phyloP scores from a whole-genome alignment of 2,888 invertebrate species.

The Pterostichus niger region DNA sequence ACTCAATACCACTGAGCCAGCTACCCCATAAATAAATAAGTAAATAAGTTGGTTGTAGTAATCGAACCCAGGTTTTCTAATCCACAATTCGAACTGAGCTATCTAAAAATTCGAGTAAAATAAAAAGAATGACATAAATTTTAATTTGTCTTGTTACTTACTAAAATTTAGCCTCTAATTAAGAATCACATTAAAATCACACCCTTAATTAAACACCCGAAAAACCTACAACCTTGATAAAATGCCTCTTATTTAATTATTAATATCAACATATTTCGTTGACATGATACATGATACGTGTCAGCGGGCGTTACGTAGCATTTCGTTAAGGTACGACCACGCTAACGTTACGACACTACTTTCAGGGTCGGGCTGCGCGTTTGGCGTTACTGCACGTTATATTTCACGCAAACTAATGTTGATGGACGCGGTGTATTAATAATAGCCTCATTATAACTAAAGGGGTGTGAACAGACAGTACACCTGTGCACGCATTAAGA shows the following conservation, averaged over 20 bases:
- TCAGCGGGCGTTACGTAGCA: conserved; percentile 33
- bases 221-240: conserved; percentile 4
- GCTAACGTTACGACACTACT: background rate
- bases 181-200: conserved; percentile 30
- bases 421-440: conserved; percentile 63
- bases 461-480: conserved; percentile 50
- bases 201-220: conserved; percentile 7
- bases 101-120: too few relatives aligned
- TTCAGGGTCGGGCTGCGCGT: conserved; percentile 23
- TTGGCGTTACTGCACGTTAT: conserved; percentile 11
- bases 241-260: conserved; percentile 12
- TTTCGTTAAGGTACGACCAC: conserved; percentile 10
- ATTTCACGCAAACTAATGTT: conserved; percentile 59
- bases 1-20: too few relatives aligned
- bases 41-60: too few relatives aligned
- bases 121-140: too few relatives aligned
- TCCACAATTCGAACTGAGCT: too few relatives aligned
- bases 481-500: conserved; percentile 48
- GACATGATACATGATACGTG: conserved; percentile 54
- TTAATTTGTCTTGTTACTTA: background rate
- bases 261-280: conserved; percentile 46
- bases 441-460: conserved; percentile 55
- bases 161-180: conserved; percentile 20
- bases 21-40: too few relatives aligned
- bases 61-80: too few relatives aligned